phyloP scores from a whole-genome alignment of 2,888 invertebrate species.

The Mantis religiosa region DNA sequence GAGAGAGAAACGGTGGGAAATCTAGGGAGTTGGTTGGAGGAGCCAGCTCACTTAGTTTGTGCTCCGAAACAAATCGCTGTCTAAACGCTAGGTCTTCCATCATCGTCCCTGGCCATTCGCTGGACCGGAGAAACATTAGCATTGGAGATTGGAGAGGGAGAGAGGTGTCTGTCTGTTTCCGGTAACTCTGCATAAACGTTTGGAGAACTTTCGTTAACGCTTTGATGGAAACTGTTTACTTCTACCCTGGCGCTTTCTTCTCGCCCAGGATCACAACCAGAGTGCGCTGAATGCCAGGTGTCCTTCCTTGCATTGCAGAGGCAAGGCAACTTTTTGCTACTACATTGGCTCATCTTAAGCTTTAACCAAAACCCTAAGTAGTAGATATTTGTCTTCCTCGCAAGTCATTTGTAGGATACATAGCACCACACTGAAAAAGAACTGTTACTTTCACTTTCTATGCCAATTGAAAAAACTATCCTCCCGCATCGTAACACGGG shows the following conservation, averaged over 20 bases:
- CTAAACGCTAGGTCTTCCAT: constrained; percentile 16
- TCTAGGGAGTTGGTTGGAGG: background rate
- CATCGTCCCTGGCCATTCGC: constrained; percentile 11
- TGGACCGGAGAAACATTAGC: constrained; percentile 16
- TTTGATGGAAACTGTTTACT: background rate
- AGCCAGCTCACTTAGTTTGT: background rate
- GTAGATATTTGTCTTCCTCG: no score
- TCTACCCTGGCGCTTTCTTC: background rate
- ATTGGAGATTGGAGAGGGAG: background rate
- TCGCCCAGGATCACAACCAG: no score
- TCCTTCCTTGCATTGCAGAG: no score
- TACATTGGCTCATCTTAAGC: no score
- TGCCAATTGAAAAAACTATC: no score
- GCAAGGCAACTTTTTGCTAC: no score
- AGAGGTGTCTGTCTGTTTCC: background rate
- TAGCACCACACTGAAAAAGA: no score
- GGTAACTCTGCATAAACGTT: background rate
- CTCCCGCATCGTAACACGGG: no score
- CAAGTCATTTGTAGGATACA: no score
- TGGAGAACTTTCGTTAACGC: background rate
- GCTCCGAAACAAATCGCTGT: constrained; percentile 13
- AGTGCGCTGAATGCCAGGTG: no score
- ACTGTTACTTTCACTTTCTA: no score
- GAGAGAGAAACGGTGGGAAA: background rate
- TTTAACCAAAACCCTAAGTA: no score